Evolutionary conservation across 2,113 vertebrate genomes (phyloP), one percentile per base, ranked within the genome.

Genomic region (Equus quagga): DNA sequence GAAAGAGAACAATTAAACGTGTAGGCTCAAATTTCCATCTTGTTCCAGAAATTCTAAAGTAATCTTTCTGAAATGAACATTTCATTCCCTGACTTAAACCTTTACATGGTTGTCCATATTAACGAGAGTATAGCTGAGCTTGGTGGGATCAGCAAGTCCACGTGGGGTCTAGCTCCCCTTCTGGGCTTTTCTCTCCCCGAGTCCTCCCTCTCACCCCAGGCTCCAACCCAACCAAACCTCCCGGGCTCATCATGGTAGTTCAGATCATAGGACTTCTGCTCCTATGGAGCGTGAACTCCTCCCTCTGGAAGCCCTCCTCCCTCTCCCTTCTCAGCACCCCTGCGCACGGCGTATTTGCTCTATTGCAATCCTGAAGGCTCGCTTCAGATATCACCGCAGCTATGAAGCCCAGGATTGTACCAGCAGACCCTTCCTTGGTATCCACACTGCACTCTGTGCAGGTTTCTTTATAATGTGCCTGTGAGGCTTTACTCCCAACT

Each of bases 41-140:
- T 78, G 21, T 82, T 67, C 73, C 56, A 87, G 46, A 82, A 93
- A 62, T 72, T 92, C 31, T 58, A 56, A 91, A 75, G 31, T 76
- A 90, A 33, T 51, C 28, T 67, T 96, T 72, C 54, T 72, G 75
- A 86, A 96, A 92, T 31, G n/a, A 95, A 91, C 36, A 46, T 51
- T 92, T 85, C 28, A 85, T 24, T 46, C 36, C 21, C n/a, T 19
- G 23, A 96, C 67, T 72, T 89, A 94, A 65, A 92, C 23, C 2
- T 90, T 44, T 87, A 33, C 82, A 70, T 86, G n/a, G 13, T 15
- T 41, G 13, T n/a, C 36, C 1, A 54, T 41, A 21, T 60, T n/a
- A 64, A 83, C 92, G 75, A 67, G 9, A 7, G 17, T 41, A 92
- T 92, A 51, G 65, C 46, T 82, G n/a, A 1, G 36, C 36, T 60